phyloP scores from a whole-genome alignment of 2,113 vertebrate genomes.

The Amia ocellicauda region DNA sequence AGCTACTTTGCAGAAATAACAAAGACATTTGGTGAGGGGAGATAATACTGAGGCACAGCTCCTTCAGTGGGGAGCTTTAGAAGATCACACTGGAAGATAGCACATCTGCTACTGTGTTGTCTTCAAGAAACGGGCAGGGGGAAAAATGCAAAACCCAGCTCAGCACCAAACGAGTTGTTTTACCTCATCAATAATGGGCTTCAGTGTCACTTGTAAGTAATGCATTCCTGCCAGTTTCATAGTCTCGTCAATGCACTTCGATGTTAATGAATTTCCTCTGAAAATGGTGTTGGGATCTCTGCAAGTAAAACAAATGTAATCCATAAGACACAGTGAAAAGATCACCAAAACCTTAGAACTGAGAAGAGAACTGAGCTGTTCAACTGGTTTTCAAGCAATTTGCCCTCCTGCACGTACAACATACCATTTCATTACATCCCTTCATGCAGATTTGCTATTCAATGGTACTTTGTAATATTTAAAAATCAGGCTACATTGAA shows the following conservation, averaged over 20 bases:
- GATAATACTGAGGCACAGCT: background rate
- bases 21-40: background rate
- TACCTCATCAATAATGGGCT: conserved; percentile 93
- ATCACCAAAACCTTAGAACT: background rate
- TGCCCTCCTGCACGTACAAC: no score
- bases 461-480: no score
- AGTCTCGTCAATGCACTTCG: conserved; percentile 97
- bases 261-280: conserved; percentile 92
- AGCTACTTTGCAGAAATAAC: conserved; percentile 1
- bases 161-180: conserved; percentile 1
- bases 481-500: no score
- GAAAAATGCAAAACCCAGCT: no score
- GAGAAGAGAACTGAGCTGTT: background rate
- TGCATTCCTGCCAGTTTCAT: conserved; percentile 98
- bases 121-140: no score
- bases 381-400: no score
- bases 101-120: no score
- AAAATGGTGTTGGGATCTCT: conserved; percentile 99
- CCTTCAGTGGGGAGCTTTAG: background rate
- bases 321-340: no score
- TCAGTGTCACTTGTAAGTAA: conserved; percentile 93
- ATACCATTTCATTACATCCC: no score
- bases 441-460: no score
- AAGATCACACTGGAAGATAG: no score
- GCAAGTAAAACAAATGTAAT: conserved; percentile 45